Percentiles rank a stretch among this genome's conserved stretches.
Evolutionary conservation across 2,797 vertebrate species (phyloP).

Genomic region (Centropyge bicolor): DNA sequence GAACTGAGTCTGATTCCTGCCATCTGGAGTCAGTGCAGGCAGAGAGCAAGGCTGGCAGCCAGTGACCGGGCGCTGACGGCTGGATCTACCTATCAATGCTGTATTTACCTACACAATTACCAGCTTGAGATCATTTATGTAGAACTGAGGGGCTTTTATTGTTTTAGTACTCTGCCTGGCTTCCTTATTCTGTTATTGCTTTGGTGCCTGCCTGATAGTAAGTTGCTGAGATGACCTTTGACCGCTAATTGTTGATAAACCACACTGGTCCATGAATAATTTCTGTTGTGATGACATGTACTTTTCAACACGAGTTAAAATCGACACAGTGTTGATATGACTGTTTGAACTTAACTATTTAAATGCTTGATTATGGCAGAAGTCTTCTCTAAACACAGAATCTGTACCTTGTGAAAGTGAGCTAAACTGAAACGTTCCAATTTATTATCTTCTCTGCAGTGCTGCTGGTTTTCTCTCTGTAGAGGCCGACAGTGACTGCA

Average conservation of each 20-base stretch:
- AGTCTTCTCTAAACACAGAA: slow-evolving; percentile 12
- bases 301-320: slow-evolving; percentile 11
- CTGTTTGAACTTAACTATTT: neutral
- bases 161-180: slow-evolving; percentile 1
- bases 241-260: slow-evolving; percentile 15
- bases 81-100: slow-evolving; percentile 15
- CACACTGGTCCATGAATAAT: neutral
- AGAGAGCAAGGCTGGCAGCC: slow-evolving; percentile 33
- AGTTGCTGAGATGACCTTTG: slow-evolving; percentile 27
- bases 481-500: neutral
- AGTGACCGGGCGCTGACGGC: neutral
- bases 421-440: slow-evolving; percentile 7
- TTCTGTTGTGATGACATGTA: neutral
- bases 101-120: slow-evolving; percentile 11
- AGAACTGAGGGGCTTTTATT: slow-evolving; percentile 8
- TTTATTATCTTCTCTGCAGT: slow-evolving; percentile 1
- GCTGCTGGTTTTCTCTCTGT: neutral
- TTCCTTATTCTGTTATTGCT: slow-evolving; percentile 8
- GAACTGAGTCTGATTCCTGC: slow-evolving; percentile 48
- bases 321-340: neutral
- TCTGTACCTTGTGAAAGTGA: slow-evolving; percentile 6
- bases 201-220: neutral
- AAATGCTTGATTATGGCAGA: slow-evolving; percentile 13
- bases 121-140: neutral
- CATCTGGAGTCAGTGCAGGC: slow-evolving; percentile 52